A percentile compares a stretch with the other conserved stretches of the same genome.
These are phyloP conservation scores for Dolichopus griseipennis DNA, from an alignment of 2,888 invertebrate genomes.

Conservation along the genomic window DNA sequence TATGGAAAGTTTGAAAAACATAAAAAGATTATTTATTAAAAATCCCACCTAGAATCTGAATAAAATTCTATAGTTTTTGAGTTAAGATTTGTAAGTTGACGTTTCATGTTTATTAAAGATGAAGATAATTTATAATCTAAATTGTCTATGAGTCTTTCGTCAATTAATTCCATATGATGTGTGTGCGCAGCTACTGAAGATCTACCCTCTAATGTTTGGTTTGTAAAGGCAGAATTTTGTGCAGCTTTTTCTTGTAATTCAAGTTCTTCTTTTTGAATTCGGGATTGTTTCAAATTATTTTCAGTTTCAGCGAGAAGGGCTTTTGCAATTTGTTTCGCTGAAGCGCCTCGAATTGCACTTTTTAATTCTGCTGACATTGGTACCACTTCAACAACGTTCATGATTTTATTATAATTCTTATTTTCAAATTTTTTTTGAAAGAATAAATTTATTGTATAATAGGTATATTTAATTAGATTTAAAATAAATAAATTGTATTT, in stretches of 20 bases:
- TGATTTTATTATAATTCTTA: slow-evolving; percentile 22
- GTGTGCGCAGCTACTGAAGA: slow-evolving; percentile 27
- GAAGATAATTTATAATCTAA: slow-evolving; percentile 42
- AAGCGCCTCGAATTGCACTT: slow-evolving; percentile 57
- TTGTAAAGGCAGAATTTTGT: background rate
- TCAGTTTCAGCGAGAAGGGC: slow-evolving; percentile 53
- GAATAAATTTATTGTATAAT: too few species aligned
- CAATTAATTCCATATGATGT: slow-evolving; percentile 39
- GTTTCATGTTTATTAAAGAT: slow-evolving; percentile 40
- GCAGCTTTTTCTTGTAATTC: background rate
- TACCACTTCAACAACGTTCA: slow-evolving; percentile 37
- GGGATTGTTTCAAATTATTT: slow-evolving; percentile 39
- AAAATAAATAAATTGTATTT: too few species aligned
- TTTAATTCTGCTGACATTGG: slow-evolving; percentile 45
- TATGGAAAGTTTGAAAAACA: too few species aligned
- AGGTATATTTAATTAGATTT: too few species aligned
- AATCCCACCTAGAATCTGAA: slow-evolving; percentile 43
- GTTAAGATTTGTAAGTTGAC: slow-evolving; percentile 39
- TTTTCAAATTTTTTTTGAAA: too few species aligned
- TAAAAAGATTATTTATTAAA: slow-evolving; percentile 25
- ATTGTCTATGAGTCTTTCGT: slow-evolving; percentile 40
- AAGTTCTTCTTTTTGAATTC: background rate
- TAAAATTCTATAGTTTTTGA: slow-evolving; percentile 40
- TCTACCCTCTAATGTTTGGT: background rate
- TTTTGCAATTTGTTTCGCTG: slow-evolving; percentile 63